Conservation (phyloP, 2,797 vertebrate species). For the Brachyrhaphis roseni region DNA sequence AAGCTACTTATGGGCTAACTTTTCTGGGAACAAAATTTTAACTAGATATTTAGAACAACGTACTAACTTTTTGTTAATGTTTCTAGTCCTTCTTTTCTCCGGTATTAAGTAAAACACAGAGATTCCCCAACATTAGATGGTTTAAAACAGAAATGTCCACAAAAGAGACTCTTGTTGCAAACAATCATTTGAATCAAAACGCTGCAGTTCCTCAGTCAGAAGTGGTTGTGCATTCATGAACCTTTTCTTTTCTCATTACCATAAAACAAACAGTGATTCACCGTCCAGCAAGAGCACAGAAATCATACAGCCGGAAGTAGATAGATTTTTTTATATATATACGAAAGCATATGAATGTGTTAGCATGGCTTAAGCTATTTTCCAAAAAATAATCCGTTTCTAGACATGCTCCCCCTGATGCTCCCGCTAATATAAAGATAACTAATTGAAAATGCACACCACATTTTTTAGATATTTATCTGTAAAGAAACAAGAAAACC, state of each 20-base stretch:
- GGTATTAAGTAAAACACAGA: neutral
- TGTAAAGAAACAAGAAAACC: neutral
- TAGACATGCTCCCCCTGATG: neutral
- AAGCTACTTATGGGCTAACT: neutral
- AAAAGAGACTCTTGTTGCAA: constrained; percentile 22
- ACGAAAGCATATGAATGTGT: neutral
- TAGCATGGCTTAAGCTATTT: neutral
- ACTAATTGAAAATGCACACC: neutral
- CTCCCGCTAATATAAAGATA: neutral
- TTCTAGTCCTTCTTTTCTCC: neutral
- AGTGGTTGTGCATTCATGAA: constrained; percentile 38
- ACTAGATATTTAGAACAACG: constrained; percentile 6
- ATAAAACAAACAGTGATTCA: constrained; percentile 9
- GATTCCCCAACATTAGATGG: neutral
- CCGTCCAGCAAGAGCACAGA: neutral
- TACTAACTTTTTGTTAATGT: neutral
- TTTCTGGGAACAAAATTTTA: constrained; percentile 13
- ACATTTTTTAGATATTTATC: neutral
- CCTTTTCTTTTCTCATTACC: constrained; percentile 32
- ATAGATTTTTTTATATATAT: neutral
- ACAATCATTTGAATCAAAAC: constrained; percentile 11
- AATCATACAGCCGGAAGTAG: neutral
- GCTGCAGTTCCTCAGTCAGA: constrained; percentile 47
- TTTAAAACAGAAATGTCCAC: constrained; percentile 17
- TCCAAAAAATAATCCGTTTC: neutral